phyloP scores from a whole-genome alignment of 2,797 vertebrate species.

The Urophycis tenuis region DNA sequence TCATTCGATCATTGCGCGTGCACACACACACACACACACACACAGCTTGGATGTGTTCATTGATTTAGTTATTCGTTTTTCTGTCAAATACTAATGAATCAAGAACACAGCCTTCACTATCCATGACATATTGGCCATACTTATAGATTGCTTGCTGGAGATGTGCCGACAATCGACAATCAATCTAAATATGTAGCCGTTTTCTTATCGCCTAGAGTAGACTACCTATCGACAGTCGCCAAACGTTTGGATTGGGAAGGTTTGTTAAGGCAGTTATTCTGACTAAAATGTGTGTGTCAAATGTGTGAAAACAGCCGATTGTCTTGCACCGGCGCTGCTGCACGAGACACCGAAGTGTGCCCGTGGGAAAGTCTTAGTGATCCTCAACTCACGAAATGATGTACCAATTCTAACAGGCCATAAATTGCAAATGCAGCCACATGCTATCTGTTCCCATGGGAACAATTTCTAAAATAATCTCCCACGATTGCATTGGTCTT shows the following conservation, averaged over 20 bases:
- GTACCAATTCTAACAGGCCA: conserved; percentile 27
- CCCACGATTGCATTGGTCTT: neutral
- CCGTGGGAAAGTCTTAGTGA: neutral
- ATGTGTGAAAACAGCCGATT: neutral
- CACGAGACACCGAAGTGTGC: neutral
- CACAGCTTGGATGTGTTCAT: neutral
- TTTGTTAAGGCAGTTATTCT: neutral
- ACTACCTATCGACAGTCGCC: neutral
- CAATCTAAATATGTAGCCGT: neutral
- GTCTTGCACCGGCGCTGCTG: neutral
- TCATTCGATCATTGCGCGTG: too few species aligned
- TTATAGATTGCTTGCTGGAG: neutral
- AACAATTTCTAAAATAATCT: conserved; percentile 4
- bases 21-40: too few species aligned
- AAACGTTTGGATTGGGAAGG: too few species aligned
- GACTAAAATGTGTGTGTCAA: neutral
- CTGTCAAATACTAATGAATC: neutral
- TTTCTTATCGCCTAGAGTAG: neutral
- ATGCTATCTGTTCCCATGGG: conserved; percentile 36
- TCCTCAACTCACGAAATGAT: neutral
- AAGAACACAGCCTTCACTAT: neutral
- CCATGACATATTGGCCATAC: neutral
- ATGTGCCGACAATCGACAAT: neutral
- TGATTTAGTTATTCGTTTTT: neutral
- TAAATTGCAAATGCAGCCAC: conserved; percentile 29